Evolutionary conservation across 2,797 vertebrate genomes (phyloP).

Genomic region (Numenius phaeopus): DNA sequence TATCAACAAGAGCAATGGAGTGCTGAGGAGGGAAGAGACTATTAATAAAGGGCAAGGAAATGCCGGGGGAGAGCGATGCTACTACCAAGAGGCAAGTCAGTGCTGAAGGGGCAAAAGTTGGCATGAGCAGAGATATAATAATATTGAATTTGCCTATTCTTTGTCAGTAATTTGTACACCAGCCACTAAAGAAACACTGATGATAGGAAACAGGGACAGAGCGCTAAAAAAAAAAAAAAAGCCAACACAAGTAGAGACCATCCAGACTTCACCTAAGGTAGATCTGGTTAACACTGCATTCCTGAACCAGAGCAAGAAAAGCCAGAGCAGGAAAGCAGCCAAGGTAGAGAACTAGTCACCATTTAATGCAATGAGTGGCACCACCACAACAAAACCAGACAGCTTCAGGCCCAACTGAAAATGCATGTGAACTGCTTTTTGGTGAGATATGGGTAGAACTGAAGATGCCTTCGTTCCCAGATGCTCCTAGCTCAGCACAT

Average conservation of each 20-base stretch:
- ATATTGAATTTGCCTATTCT: background rate
- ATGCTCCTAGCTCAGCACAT: background rate
- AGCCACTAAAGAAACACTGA: background rate
- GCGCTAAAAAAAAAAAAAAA: background rate
- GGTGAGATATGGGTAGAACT: background rate
- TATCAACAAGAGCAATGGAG: background rate
- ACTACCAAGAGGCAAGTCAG: background rate
- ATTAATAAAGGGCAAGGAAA: background rate
- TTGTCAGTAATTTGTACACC: background rate
- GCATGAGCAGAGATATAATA: background rate
- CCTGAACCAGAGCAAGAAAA: background rate
- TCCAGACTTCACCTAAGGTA: background rate
- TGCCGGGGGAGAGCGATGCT: background rate
- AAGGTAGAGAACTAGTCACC: background rate
- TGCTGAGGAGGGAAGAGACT: background rate
- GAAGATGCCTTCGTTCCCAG: background rate
- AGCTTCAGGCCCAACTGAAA: background rate
- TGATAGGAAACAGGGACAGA: background rate
- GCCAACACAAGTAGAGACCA: background rate
- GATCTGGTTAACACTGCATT: background rate
- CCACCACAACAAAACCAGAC: background rate
- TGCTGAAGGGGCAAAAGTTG: background rate
- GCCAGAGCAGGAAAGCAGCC: background rate
- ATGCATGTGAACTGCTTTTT: accelerated
- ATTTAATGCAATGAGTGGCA: background rate